Percentiles rank a stretch among this genome's conserved stretches.
phyloP scores from a whole-genome alignment of 92 coral and sea anemone genomes.

The Zoanthus gigantus region DNA sequence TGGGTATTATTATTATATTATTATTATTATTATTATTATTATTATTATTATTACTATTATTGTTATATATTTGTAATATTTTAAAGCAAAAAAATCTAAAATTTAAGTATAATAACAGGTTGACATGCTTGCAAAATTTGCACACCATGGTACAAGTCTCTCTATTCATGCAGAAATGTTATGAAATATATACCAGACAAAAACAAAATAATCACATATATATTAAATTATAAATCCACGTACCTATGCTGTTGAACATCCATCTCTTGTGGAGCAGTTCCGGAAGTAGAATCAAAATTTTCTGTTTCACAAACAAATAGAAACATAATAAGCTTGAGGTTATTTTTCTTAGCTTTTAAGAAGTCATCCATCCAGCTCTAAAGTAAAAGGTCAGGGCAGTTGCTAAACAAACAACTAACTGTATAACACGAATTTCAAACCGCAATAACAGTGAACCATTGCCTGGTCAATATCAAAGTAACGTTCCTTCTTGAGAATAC shows the following conservation, averaged over 20 bases:
- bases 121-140: no score
- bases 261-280: conserved; percentile 93
- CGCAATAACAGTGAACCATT: not conserved
- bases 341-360: not conserved
- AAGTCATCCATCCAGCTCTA: not conserved
- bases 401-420: conserved; percentile 30
- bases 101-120: no score
- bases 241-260: conserved; percentile 99
- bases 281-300: conserved; percentile 88
- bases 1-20: no score
- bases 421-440: conserved; percentile 14
- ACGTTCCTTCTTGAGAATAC: conserved; percentile 1
- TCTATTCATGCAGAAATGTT: not conserved
- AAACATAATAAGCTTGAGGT: not conserved
- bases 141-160: not conserved
- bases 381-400: not conserved
- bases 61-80: no score
- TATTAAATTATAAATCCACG: not conserved
- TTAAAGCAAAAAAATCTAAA: no score
- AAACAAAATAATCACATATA: not conserved
- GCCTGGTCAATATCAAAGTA: not conserved
- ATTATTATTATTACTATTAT: no score
- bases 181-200: not conserved
- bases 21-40: no score
- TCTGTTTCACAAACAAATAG: conserved; percentile 52